Evolutionary conservation across 1,140 invertebrate species (phyloP).

Genomic region (Proctacanthus coquilletti): DNA sequence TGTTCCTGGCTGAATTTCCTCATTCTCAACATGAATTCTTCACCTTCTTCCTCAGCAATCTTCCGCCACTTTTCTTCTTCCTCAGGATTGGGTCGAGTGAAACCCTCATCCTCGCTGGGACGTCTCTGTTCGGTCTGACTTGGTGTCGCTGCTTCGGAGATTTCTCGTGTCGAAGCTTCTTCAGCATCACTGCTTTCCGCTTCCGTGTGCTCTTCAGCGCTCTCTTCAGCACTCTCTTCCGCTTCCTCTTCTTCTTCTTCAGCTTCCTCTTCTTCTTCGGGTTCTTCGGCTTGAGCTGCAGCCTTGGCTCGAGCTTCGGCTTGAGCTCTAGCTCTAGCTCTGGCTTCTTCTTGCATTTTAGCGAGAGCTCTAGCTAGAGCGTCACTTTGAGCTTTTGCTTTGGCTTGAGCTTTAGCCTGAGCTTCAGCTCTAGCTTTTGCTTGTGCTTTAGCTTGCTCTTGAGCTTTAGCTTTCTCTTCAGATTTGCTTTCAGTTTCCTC

Average conservation of each 20-base stretch:
- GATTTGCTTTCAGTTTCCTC: no score
- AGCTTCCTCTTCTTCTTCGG: slow-evolving; percentile 4
- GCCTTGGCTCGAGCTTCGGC: slow-evolving; percentile 17
- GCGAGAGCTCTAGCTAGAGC: no score
- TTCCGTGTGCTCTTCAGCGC: no score
- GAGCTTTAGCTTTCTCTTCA: no score
- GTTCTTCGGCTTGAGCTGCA: slow-evolving; percentile 13
- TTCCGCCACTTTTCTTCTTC: slow-evolving; percentile 25
- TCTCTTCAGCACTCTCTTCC: no score
- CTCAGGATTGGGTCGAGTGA: slow-evolving; percentile 21
- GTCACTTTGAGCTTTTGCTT: slow-evolving; percentile 18
- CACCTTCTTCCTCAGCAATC: slow-evolving; percentile 24
- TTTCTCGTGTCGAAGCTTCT: no score
- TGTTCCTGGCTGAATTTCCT: slow-evolving; percentile 21
- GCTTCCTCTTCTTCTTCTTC: slow-evolving; percentile 19
- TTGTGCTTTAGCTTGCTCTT: no score
- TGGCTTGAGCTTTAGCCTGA: slow-evolving; percentile 9
- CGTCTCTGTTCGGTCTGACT: slow-evolving; percentile 12
- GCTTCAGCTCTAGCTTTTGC: background rate
- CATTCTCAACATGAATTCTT: slow-evolving; percentile 27
- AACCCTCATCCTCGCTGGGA: slow-evolving; percentile 19
- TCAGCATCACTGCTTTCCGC: no score
- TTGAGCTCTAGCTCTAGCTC: slow-evolving; percentile 6
- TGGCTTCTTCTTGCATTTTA: slow-evolving; percentile 10
- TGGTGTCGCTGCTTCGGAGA: no score